phyloP scores from a whole-genome alignment of 1,140 invertebrate species.

The roundworm (Caenorhabditis elegans) region DNA sequence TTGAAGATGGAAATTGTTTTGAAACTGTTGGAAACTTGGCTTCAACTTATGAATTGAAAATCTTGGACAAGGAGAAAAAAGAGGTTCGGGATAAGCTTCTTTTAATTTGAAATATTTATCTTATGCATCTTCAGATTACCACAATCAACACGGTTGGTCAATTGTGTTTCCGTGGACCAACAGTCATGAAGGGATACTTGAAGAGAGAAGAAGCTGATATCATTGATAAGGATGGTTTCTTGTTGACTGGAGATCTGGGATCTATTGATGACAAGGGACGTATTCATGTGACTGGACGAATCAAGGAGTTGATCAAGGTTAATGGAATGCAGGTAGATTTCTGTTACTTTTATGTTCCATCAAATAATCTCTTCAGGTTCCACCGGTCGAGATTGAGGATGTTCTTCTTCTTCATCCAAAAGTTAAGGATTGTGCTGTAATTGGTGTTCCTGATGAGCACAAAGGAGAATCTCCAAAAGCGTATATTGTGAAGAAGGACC shows the following conservation, averaged over 20 bases:
- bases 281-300: slow-evolving; percentile 77
- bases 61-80: slow-evolving; percentile 58
- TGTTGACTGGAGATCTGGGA: slow-evolving; percentile 79
- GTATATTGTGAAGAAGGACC: slow-evolving; percentile 71
- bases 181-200: slow-evolving; percentile 73
- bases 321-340: slow-evolving; percentile 77
- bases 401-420: slow-evolving; percentile 75
- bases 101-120: not conserved
- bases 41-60: slow-evolving; percentile 73
- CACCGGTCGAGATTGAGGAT: slow-evolving; percentile 81
- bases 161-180: slow-evolving; percentile 65
- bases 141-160: slow-evolving; percentile 50
- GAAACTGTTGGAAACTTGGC: slow-evolving; percentile 74
- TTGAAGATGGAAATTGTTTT: slow-evolving; percentile 59
- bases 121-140: not conserved
- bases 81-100: not conserved
- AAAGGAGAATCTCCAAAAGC: slow-evolving; percentile 78
- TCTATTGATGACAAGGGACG: slow-evolving; percentile 75
- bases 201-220: slow-evolving; percentile 74
- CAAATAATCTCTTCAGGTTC: slow-evolving; percentile 55
- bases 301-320: slow-evolving; percentile 88
- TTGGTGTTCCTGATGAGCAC: slow-evolving; percentile 75
- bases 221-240: slow-evolving; percentile 71
- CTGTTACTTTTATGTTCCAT: too few relatives aligned
- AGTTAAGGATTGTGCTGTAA: slow-evolving; percentile 78